Conservation (phyloP, 1,140 invertebrate species). For the Drosophila takahashii region DNA sequence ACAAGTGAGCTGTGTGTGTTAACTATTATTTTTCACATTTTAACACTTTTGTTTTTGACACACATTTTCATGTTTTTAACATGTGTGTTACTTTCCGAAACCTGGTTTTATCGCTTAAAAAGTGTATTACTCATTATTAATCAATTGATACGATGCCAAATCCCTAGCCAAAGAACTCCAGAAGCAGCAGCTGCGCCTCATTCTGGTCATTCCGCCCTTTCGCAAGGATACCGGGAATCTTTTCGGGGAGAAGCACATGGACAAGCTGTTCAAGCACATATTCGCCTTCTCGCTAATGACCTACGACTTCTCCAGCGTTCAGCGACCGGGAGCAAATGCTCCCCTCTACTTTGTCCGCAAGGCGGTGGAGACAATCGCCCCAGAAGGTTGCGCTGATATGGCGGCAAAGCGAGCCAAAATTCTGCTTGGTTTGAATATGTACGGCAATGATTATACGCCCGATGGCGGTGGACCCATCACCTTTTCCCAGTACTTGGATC, state of each 20-base stretch:
- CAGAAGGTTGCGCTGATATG: conserved; percentile 86
- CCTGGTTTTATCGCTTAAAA: too few relatives aligned
- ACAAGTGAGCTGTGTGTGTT: too few relatives aligned
- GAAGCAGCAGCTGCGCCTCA: conserved; percentile 86
- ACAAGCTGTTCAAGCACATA: conserved; percentile 90
- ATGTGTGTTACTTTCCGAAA: too few relatives aligned
- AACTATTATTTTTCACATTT: too few relatives aligned
- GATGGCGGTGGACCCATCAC: conserved; percentile 92
- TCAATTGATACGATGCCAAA: not conserved
- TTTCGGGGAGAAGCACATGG: conserved; percentile 92
- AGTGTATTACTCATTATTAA: not conserved
- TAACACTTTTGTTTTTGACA: too few relatives aligned
- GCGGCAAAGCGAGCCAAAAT: conserved; percentile 90
- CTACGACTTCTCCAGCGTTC: conserved; percentile 95
- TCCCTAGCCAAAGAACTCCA: conserved; percentile 68
- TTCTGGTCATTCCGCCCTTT: conserved; percentile 94
- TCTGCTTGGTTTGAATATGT: conserved; percentile 96
- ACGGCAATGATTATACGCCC: conserved; percentile 94
- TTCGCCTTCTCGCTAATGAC: conserved; percentile 97
- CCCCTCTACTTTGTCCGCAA: conserved; percentile 93
- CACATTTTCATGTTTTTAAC: too few relatives aligned
- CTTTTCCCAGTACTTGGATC: conserved; percentile 90
- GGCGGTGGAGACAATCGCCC: conserved; percentile 91
- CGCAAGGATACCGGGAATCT: conserved; percentile 89
- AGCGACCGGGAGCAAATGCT: conserved; percentile 94